phyloP scores from a whole-genome alignment of 2,797 vertebrate species.

The Trematomus bernacchii region DNA sequence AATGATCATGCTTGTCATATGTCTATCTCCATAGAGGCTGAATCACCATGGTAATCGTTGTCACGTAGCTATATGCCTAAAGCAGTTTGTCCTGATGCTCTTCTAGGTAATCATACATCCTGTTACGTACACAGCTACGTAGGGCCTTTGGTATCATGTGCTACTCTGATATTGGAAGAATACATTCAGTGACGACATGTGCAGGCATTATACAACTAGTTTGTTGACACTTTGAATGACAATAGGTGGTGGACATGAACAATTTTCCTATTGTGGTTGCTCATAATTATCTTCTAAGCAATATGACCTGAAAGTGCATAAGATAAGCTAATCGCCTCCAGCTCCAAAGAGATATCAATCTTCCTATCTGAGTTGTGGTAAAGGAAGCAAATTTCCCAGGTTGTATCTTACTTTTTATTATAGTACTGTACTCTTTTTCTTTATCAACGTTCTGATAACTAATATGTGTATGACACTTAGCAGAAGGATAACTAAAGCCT shows the following conservation, averaged over 20 bases:
- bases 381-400: not conserved
- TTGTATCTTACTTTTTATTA: not conserved
- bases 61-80: too few relatives aligned
- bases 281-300: not conserved
- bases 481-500: slow-evolving; percentile 35
- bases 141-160: too few relatives aligned
- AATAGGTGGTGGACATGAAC: not conserved
- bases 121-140: too few relatives aligned
- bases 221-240: not conserved
- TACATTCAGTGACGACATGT: not conserved
- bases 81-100: too few relatives aligned
- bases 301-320: not conserved
- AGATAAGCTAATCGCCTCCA: too few relatives aligned
- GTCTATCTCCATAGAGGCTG: too few relatives aligned
- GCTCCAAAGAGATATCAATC: too few relatives aligned
- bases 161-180: too few relatives aligned
- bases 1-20: too few relatives aligned
- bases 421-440: not conserved
- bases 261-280: not conserved
- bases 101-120: too few relatives aligned
- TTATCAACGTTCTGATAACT: slow-evolving; percentile 1
- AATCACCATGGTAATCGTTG: too few relatives aligned
- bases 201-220: not conserved
- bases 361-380: too few relatives aligned
- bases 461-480: slow-evolving; percentile 10